Conservation (phyloP, 2,888 invertebrate species). For the Buathra laborator region DNA sequence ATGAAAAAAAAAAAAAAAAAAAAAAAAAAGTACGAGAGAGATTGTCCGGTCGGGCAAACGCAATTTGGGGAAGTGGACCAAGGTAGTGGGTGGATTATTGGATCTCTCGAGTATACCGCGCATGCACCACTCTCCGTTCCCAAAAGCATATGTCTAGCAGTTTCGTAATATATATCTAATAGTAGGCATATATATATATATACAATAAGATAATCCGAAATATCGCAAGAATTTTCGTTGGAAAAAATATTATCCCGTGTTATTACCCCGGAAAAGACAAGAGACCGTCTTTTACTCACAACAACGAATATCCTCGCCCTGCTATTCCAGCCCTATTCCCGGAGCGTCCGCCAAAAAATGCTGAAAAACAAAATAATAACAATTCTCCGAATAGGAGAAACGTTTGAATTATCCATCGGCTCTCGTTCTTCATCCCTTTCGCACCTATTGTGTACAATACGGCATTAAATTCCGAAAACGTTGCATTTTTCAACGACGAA, state of each 20-base stretch:
- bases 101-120: conserved; percentile 61
- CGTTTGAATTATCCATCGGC: conserved; percentile 1
- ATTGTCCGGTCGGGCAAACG: background rate
- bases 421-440: conserved; percentile 11
- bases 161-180: background rate
- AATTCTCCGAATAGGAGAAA: conserved; percentile 23
- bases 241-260: background rate
- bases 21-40: background rate
- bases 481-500: conserved; percentile 13
- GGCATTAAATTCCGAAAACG: conserved; percentile 17
- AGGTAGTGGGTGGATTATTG: conserved; percentile 62
- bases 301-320: conserved; percentile 79
- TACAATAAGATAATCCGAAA: conserved; percentile 9
- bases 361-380: conserved; percentile 78
- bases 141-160: conserved; percentile 42
- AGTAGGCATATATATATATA: background rate
- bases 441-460: conserved; percentile 8
- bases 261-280: conserved; percentile 54
- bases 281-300: conserved; percentile 79
- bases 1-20: background rate
- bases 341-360: conserved; percentile 78
- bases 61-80: conserved; percentile 56
- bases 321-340: conserved; percentile 76
- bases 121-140: conserved; percentile 68
- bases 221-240: background rate